Evolutionary conservation across 2,888 invertebrate species (phyloP).

Genomic region (Dexiosoma caninum): DNA sequence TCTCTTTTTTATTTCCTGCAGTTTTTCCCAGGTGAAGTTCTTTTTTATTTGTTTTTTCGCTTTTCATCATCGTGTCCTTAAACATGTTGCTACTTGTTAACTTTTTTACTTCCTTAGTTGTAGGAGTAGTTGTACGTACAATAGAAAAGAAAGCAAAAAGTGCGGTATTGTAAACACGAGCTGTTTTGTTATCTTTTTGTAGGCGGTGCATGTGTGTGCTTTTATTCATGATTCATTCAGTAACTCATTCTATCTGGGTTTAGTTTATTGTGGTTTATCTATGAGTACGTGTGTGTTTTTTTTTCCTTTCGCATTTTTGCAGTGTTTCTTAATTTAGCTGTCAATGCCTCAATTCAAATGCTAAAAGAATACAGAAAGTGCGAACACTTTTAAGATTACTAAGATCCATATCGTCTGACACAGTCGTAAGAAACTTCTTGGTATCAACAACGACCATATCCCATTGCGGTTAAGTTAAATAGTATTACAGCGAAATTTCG

Average conservation of each 20-base stretch:
- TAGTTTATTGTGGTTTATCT: conserved; percentile 52
- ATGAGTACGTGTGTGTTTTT: conserved; percentile 27
- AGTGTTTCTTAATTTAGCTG: conserved; percentile 1
- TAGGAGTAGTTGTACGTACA: neutral
- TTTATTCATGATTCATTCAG: conserved; percentile 15
- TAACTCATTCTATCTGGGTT: conserved; percentile 26
- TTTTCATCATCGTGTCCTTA: neutral
- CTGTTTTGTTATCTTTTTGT: neutral
- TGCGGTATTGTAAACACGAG: neutral
- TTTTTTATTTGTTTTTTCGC: neutral
- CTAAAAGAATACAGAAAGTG: too few relatives aligned
- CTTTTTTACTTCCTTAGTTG: conserved; percentile 3
- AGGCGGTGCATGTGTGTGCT: neutral
- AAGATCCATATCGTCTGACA: too few relatives aligned
- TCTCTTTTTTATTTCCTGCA: neutral
- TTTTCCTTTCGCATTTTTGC: neutral
- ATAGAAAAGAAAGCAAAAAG: neutral
- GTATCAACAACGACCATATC: too few relatives aligned
- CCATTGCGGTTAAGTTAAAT: too few relatives aligned
- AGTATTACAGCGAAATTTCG: too few relatives aligned
- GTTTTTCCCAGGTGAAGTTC: neutral
- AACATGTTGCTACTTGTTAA: neutral
- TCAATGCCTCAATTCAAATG: too few relatives aligned
- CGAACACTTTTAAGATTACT: too few relatives aligned
- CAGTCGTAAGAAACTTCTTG: too few relatives aligned